phyloP scores from a whole-genome alignment of 2,797 vertebrate genomes.

The Anguilla megastoma region DNA sequence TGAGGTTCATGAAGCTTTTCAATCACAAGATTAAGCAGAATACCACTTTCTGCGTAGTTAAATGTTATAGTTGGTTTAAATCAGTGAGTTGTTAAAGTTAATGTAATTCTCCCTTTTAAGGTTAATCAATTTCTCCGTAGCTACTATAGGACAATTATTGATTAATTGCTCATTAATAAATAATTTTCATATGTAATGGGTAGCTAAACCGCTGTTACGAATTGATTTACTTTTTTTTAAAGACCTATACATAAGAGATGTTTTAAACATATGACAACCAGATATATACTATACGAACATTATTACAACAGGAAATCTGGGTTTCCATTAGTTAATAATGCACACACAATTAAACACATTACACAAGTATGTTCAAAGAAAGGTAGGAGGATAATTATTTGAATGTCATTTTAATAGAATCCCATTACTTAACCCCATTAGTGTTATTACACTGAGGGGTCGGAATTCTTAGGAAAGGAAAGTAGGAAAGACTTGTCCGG shows the following conservation, averaged over 20 bases:
- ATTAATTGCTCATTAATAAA: neutral
- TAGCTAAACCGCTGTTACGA: neutral
- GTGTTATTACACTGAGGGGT: neutral
- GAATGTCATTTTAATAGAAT: neutral
- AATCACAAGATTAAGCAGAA: neutral
- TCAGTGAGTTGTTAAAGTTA: neutral
- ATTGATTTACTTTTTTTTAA: neutral
- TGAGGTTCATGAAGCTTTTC: neutral
- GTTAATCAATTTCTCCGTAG: neutral
- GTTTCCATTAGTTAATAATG: neutral
- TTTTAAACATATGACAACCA: neutral
- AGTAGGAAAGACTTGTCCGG: neutral
- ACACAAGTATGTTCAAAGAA: neutral
- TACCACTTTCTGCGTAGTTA: neutral
- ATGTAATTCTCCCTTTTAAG: neutral
- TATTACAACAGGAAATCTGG: neutral
- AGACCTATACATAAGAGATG: neutral
- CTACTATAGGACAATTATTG: neutral
- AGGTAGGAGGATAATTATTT: slow-evolving; percentile 20
- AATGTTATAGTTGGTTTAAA: neutral
- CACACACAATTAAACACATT: slow-evolving; percentile 10
- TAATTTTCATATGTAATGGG: neutral
- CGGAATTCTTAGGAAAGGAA: too few species aligned
- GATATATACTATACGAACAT: neutral
- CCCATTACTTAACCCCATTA: neutral